A percentile compares a stretch with the other conserved stretches of the same genome.
These are phyloP conservation scores for Shinisaurus crocodilurus DNA, from an alignment of 2,113 vertebrate genomes.

Conservation along the genomic window DNA sequence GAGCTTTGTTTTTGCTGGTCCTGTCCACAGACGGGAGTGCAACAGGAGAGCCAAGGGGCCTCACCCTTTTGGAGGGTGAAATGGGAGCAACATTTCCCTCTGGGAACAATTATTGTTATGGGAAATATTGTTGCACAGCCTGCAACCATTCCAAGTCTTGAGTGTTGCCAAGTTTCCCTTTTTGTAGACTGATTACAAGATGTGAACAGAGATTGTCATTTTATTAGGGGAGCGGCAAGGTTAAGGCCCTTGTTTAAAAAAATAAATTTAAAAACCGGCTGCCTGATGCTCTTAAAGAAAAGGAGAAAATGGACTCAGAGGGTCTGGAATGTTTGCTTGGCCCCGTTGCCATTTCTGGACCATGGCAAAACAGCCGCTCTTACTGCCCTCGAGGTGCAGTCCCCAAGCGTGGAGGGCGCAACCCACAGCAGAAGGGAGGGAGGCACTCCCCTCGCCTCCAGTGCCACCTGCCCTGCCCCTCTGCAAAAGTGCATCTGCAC, in stretches of 20 bases:
- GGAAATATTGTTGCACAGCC: background rate
- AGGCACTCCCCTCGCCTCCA: no score
- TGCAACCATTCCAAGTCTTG: no score
- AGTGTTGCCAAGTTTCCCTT: slow-evolving; percentile 5
- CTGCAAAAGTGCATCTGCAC: no score
- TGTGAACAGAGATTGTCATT: background rate
- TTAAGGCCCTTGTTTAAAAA: background rate
- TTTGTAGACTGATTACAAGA: background rate
- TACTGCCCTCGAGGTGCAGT: no score
- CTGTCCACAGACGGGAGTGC: background rate
- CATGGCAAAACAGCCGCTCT: background rate
- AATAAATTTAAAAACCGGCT: accelerated
- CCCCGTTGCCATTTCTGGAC: background rate
- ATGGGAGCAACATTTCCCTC: background rate
- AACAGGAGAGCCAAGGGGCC: background rate
- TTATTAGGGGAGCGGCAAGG: background rate
- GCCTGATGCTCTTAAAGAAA: background rate
- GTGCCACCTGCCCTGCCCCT: no score
- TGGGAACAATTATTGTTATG: background rate
- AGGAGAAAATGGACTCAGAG: no score
- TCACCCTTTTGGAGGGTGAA: background rate
- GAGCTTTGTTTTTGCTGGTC: no score
- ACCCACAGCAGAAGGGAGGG: no score
- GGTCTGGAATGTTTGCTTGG: background rate
- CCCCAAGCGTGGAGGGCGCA: no score